Evolutionary conservation across 2,797 vertebrate species (phyloP), one percentile per base, ranked within the genome.

Genomic region (Pangasius larnaudii): DNA sequence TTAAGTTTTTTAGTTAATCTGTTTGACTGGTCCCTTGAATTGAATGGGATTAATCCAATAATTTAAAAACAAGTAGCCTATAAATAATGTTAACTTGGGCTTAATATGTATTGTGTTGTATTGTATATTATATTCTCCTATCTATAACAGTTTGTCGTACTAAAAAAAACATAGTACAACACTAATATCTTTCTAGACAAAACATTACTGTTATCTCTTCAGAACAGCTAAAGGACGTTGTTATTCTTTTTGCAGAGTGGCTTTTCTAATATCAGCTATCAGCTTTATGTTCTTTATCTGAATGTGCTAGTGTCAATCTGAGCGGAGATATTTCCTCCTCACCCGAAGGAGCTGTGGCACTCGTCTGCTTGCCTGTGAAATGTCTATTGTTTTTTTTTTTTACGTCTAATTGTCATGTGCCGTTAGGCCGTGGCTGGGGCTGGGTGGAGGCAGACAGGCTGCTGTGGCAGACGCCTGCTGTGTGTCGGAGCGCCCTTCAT

Each of bases 401-500:
- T 42, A 42, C 81, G 92, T 93, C 93, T 93, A 93, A 89, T 94
- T 95, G 95, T 96, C 95, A 95, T 93, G 92, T 94, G 94, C 93
- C 94, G 95, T 96, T 96, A 96, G 93, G 93, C 94, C 91, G 90
- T 91, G 89, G 92, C 93, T 91, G 61, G 90, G 85, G 89, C 91
- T 93, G 92, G 93, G 93, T 93, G 94, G 93, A 93, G 91, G 91
- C 91, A 86, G 88, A 89, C 92, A 92, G 93, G 93, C 94, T 93
- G 93, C 91, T 92, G 93, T 95, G 94, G 94, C 95, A 96, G 96
- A 96, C 94, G 95, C 93, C 94, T 93, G 94, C 92, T 92, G 94
- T 95, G 95, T 93, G 90, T 91, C 87, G 80, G 91, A 94, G 93
- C 94, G 94, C 95, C 95, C 96, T 96, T 95, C 94, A 95, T 95